Evolutionary conservation across 1,140 invertebrate species (phyloP).

Genomic region (Scaptomyza graminum): DNA sequence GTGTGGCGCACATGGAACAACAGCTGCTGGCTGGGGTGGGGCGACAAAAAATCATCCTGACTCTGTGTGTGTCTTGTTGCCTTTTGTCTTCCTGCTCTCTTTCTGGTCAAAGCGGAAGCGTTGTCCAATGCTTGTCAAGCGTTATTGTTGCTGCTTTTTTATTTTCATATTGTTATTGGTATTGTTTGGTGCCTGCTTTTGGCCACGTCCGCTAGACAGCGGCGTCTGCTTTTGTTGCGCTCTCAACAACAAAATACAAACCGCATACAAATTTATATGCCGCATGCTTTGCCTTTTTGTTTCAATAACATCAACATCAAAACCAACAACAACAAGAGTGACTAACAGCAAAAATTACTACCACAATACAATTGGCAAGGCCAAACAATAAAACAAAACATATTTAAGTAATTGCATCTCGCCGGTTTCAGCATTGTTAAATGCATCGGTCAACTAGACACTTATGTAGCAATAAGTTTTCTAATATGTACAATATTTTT

Average conservation of each 20-base stretch:
- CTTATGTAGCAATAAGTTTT: too few relatives aligned
- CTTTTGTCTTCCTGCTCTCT: slow-evolving; percentile 27
- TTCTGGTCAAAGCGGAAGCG: slow-evolving; percentile 48
- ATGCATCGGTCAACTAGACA: slow-evolving; percentile 1
- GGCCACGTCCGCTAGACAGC: slow-evolving; percentile 1
- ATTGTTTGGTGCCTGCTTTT: slow-evolving; percentile 19
- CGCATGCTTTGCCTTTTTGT: slow-evolving; percentile 22
- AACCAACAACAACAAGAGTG: slow-evolving; percentile 4
- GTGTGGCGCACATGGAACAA: slow-evolving; percentile 46
- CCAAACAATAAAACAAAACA: slow-evolving; percentile 17
- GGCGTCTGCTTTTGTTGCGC: slow-evolving; percentile 17
- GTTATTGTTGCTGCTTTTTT: slow-evolving; percentile 47
- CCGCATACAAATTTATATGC: slow-evolving; percentile 28
- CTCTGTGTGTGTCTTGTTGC: neutral
- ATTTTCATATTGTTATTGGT: slow-evolving; percentile 36
- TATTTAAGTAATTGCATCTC: slow-evolving; percentile 35
- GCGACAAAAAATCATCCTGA: slow-evolving; percentile 1
- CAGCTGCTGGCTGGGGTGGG: slow-evolving; percentile 25
- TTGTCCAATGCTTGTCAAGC: slow-evolving; percentile 64
- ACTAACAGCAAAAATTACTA: neutral
- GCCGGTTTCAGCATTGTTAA: slow-evolving; percentile 1
- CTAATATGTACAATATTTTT: too few relatives aligned
- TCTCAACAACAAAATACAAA: slow-evolving; percentile 14
- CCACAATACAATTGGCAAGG: slow-evolving; percentile 15
- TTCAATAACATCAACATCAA: slow-evolving; percentile 20